phyloP scores from a whole-genome alignment of 2,113 vertebrate species.

The Buteo buteo region DNA sequence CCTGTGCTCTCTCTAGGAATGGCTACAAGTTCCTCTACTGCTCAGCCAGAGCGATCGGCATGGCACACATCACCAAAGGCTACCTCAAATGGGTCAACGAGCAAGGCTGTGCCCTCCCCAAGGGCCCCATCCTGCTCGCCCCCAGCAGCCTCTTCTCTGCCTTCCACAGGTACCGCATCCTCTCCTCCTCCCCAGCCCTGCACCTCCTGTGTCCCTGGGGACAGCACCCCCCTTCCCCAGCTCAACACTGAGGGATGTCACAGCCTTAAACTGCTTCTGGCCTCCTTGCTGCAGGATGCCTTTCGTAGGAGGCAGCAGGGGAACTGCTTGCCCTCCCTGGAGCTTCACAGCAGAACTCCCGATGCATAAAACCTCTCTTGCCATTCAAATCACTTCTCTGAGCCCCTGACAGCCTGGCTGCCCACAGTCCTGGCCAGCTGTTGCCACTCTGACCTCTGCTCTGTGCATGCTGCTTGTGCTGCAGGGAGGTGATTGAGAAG shows the following conservation, averaged over 20 bases:
- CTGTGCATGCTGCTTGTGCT: not conserved
- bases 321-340: not conserved
- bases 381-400: not conserved
- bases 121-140: constrained; percentile 89
- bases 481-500: constrained; percentile 93
- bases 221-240: not conserved
- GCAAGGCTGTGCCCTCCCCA: constrained; percentile 83
- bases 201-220: not conserved
- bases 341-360: not conserved
- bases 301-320: not conserved
- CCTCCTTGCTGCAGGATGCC: not conserved
- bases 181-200: not conserved
- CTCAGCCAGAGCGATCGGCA: constrained; percentile 90
- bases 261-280: not conserved
- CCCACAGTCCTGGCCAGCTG: not conserved
- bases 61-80: constrained; percentile 90
- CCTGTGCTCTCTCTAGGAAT: constrained; percentile 74
- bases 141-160: constrained; percentile 95
- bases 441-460: not conserved
- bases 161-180: constrained; percentile 82
- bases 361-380: not conserved
- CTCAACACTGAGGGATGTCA: not conserved
- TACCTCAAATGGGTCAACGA: constrained; percentile 91
- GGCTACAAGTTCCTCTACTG: constrained; percentile 98
- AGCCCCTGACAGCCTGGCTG: not conserved